Percentiles rank a stretch among this genome's conserved stretches.
These are phyloP conservation scores for Proctacanthus coquilletti DNA, from an alignment of 1,140 invertebrate species.

Conservation along the genomic window DNA sequence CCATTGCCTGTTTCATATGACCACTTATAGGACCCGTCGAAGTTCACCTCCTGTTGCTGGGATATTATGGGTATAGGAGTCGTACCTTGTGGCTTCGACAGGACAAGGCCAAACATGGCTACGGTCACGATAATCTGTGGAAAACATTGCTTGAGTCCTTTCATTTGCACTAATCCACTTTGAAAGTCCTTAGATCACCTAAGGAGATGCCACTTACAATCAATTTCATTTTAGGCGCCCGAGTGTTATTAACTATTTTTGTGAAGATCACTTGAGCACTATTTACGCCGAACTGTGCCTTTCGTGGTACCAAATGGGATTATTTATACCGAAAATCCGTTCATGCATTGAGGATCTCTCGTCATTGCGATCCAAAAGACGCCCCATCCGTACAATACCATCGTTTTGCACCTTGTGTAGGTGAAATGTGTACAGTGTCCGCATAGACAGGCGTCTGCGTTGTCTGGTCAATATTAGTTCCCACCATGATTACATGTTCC, in stretches of 20 bases:
- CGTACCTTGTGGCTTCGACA: constrained; percentile 16
- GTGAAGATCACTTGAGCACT: constrained; percentile 3
- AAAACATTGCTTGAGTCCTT: not conserved
- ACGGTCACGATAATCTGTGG: not conserved
- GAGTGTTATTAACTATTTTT: too few relatives aligned
- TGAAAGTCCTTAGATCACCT: not conserved
- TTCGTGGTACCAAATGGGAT: constrained; percentile 5
- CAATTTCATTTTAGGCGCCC: not conserved
- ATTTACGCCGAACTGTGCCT: constrained; percentile 6
- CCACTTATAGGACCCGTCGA: constrained; percentile 49
- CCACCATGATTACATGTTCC: too few relatives aligned
- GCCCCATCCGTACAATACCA: too few relatives aligned
- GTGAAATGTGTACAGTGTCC: too few relatives aligned
- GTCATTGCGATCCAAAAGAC: too few relatives aligned
- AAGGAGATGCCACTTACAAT: not conserved
- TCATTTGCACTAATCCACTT: not conserved
- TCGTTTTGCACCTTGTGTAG: too few relatives aligned
- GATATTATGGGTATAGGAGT: constrained; percentile 40
- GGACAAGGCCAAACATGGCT: not conserved
- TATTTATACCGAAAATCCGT: constrained; percentile 11
- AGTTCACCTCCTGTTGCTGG: constrained; percentile 44
- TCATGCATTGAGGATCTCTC: too few relatives aligned
- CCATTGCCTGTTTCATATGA: constrained; percentile 49
- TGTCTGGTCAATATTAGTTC: too few relatives aligned
- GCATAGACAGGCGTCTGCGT: too few relatives aligned